phyloP scores from a whole-genome alignment of 2,113 vertebrate species.

The Haemorhous mexicanus region DNA sequence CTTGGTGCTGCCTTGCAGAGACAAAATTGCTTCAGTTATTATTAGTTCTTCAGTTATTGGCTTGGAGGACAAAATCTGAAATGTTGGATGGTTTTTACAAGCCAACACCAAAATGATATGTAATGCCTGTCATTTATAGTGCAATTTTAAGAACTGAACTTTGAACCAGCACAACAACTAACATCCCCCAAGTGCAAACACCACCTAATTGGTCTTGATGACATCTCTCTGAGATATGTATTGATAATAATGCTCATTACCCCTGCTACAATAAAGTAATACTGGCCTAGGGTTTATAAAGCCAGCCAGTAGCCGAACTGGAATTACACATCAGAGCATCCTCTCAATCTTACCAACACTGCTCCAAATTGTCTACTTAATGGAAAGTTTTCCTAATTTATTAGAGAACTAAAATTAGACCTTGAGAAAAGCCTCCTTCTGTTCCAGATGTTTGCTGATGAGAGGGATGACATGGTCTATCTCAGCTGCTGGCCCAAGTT shows the following conservation, averaged over 20 bases:
- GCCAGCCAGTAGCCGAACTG: not conserved
- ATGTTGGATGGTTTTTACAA: not conserved
- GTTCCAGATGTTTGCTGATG: constrained; percentile 98
- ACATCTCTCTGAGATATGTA: not conserved
- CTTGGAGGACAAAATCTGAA: not conserved
- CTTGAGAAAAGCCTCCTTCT: constrained; percentile 97
- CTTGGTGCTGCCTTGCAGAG: not conserved
- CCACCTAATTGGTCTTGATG: not conserved
- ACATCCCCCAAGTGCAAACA: not conserved
- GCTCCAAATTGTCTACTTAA: not conserved
- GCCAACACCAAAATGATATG: not conserved
- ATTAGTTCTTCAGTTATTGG: not conserved
- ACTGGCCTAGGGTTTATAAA: not conserved
- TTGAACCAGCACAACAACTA: not conserved
- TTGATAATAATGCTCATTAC: not conserved
- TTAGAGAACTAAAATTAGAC: constrained; percentile 41
- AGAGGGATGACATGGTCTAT: constrained; percentile 92
- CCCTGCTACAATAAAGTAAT: not conserved
- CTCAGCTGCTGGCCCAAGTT: constrained; percentile 85
- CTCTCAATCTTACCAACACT: not conserved
- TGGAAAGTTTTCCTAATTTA: not conserved
- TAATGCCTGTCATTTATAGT: not conserved
- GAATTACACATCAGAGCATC: not conserved
- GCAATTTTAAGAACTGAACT: not conserved
- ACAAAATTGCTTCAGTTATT: not conserved